Percentiles rank a stretch among this genome's conserved stretches.
phyloP scores from a whole-genome alignment of 2,113 vertebrate genomes.

The Pogonocichla stellata region DNA sequence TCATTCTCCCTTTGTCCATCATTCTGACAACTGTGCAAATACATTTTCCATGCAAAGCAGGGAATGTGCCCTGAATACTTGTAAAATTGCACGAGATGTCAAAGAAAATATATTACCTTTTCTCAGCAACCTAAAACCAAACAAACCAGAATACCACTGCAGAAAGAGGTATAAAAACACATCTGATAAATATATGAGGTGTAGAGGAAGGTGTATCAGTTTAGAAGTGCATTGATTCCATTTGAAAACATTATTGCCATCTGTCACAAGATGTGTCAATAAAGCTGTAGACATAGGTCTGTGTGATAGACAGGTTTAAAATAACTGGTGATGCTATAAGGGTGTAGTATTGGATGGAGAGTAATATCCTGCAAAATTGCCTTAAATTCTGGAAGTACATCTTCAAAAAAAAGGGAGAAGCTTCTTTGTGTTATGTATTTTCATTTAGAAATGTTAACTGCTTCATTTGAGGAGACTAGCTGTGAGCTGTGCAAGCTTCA shows the following conservation, averaged over 20 bases:
- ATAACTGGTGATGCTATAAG: constrained; percentile 37
- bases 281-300: constrained; percentile 11
- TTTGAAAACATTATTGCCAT: constrained; percentile 57
- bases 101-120: constrained; percentile 70
- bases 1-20: constrained; percentile 85
- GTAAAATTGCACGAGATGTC: constrained; percentile 72
- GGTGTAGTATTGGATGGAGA: background rate
- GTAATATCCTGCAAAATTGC: constrained; percentile 15
- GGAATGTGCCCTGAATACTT: constrained; percentile 74
- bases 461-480: constrained; percentile 54
- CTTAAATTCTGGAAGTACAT: background rate
- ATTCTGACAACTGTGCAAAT: constrained; percentile 91
- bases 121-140: constrained; percentile 69
- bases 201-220: background rate
- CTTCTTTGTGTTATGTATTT: background rate
- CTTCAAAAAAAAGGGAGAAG: background rate
- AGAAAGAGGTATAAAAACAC: constrained; percentile 47
- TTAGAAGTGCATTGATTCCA: constrained; percentile 25
- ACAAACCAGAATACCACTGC: constrained; percentile 46
- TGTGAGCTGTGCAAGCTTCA: constrained; percentile 54
- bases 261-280: constrained; percentile 34
- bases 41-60: constrained; percentile 87
- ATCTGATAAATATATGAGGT: constrained; percentile 13
- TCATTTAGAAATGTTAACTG: constrained; percentile 40
- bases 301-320: constrained; percentile 48